Evolutionary conservation across 2,888 invertebrate species (phyloP).

Genomic region (Caenorhabditis doughertyi): DNA sequence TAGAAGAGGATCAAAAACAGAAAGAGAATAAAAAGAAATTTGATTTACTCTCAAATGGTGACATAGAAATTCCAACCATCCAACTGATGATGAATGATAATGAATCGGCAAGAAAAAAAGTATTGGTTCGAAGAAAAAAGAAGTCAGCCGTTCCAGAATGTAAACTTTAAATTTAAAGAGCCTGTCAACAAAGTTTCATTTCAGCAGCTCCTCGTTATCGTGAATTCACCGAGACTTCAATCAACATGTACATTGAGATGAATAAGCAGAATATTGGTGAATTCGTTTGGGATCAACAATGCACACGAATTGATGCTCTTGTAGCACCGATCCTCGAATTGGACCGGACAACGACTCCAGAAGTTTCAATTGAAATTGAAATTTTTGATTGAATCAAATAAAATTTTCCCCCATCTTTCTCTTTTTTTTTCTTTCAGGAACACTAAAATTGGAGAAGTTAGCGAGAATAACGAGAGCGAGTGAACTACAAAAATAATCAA

Average conservation of each 20-base stretch:
- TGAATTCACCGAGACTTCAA: constrained; percentile 49
- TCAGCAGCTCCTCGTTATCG: constrained; percentile 32
- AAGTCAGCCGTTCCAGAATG: constrained; percentile 19
- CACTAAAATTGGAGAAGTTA: too few relatives aligned
- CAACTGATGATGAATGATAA: background rate
- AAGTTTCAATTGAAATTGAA: constrained; percentile 53
- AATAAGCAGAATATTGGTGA: constrained; percentile 59
- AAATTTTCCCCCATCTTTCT: background rate
- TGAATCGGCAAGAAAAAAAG: background rate
- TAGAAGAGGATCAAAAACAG: background rate
- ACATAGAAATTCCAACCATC: constrained; percentile 16
- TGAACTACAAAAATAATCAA: background rate
- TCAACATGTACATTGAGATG: constrained; percentile 59
- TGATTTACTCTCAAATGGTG: constrained; percentile 41
- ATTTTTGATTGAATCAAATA: constrained; percentile 51
- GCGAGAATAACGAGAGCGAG: background rate
- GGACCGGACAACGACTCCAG: constrained; percentile 55
- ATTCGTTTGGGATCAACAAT: constrained; percentile 64
- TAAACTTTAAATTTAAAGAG: background rate
- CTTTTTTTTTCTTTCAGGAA: background rate
- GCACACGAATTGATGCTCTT: constrained; percentile 60
- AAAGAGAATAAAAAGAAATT: constrained; percentile 10
- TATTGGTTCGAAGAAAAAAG: constrained; percentile 26
- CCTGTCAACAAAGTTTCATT: background rate
- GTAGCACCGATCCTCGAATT: constrained; percentile 52